Base-by-base conservation (phyloP, 2,888 invertebrate species). In the Drosophila fungiperda region DNA sequence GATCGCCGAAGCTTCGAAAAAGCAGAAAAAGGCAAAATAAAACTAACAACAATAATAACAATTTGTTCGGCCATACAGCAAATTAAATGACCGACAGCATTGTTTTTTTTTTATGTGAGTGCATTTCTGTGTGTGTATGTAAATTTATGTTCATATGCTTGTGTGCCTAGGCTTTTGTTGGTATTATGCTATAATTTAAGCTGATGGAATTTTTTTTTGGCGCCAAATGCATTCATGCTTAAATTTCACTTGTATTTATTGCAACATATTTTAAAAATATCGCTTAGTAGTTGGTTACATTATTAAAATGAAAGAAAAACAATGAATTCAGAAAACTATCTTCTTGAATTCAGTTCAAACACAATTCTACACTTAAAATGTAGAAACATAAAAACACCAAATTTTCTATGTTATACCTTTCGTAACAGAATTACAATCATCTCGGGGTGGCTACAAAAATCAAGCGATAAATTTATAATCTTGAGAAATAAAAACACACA, bases 61-160 rank as follows among this genome's bases (percentile, higher is more conserved):
- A 85, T 78, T 81, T 76, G 70, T 75, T 79, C 82, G 74, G 79
- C 74, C 71, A 72, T 76, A 78, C 68, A 76, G 72, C 64, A 76
- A 73, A 73, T 71, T 65, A 76, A 82, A 73, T 78, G 76, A 68
- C 81, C 73, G 78, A 74, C 69, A 52, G 67, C 54, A 77, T 73
- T 62, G 50, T 73, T 36, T 58, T 68, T 57, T 50, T 62, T 36
- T 35, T 26, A 52, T 17, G 45, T 12, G 48, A 4, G 55, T 36
- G 26, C 26, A 26, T 17, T 4, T 67, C 9, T 12, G 32, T 60
- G 20, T 60, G 0, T 50, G 20, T 54, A 20, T 17, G 20, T 63
- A 23, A 15, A 52, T 57, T 36, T 35, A 11, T 64, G 54, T 45
- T 20, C 42, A 33, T 40, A 23, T 29, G 35, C 57, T 35, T 40